A percentile compares a stretch with the other conserved stretches of the same genome.
phyloP scores from a whole-genome alignment of 1,140 invertebrate genomes.

The Chelonus insularis region DNA sequence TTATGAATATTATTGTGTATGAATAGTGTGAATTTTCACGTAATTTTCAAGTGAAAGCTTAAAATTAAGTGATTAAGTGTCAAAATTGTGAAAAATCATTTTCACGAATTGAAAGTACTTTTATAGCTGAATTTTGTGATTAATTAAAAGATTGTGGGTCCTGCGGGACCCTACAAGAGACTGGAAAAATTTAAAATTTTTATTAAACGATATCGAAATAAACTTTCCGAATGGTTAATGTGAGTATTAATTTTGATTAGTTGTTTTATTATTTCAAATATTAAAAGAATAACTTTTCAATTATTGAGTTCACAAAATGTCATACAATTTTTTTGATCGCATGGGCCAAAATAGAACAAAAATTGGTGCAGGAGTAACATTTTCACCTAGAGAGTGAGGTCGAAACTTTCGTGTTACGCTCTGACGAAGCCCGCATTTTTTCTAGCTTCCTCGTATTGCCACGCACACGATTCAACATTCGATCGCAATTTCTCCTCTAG shows the following conservation, averaged over 20 bases:
- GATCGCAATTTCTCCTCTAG: constrained; percentile 27
- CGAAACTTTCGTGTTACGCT: constrained; percentile 31
- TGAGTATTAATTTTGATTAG: constrained; percentile 4
- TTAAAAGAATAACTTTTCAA: not conserved
- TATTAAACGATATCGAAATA: not conserved
- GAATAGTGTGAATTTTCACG: too few relatives aligned
- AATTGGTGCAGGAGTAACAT: constrained; percentile 5
- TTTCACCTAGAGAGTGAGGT: constrained; percentile 23
- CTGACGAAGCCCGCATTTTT: constrained; percentile 22
- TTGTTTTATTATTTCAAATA: not conserved
- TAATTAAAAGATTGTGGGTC: too few relatives aligned
- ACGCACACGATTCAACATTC: constrained; percentile 16
- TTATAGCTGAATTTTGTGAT: too few relatives aligned
- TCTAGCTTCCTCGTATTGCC: not conserved
- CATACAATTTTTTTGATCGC: too few relatives aligned
- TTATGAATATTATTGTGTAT: too few relatives aligned
- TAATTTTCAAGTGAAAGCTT: too few relatives aligned
- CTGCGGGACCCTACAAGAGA: constrained; percentile 11
- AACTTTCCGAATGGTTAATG: constrained; percentile 24
- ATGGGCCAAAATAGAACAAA: not conserved
- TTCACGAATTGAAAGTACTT: too few relatives aligned
- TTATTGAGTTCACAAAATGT: too few relatives aligned
- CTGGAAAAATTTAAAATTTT: not conserved
- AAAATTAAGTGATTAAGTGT: too few relatives aligned
- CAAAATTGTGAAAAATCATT: too few relatives aligned